Conservation (phyloP, 2,113 vertebrate genomes). For the Sprattus sprattus region DNA sequence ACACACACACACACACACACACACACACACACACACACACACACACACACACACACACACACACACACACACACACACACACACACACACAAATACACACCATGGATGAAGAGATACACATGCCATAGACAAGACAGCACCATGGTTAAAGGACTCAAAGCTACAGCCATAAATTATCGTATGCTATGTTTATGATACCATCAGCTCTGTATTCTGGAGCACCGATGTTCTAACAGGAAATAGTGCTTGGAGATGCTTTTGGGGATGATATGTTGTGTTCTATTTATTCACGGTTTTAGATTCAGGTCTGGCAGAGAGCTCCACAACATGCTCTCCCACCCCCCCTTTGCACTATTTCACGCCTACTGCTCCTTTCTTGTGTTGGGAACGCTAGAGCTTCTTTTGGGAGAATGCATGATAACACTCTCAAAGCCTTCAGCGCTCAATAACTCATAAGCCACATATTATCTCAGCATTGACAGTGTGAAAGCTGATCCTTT, state of each 20-base stretch:
- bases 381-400: neutral
- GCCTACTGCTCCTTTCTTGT: neutral
- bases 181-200: neutral
- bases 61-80: constrained; percentile 10
- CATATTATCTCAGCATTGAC: constrained; percentile 20
- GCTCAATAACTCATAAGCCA: neutral
- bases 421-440: neutral
- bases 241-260: neutral
- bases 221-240: neutral
- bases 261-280: neutral
- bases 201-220: neutral
- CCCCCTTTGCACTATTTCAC: neutral
- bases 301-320: neutral
- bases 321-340: neutral
- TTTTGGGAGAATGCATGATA: neutral
- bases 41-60: neutral
- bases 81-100: neutral
- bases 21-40: neutral
- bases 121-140: neutral
- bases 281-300: neutral
- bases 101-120: neutral
- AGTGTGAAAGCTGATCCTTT: constrained; percentile 12
- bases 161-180: neutral
- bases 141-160: neutral
- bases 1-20: neutral